These are phyloP conservation scores for Zaprionus inermis DNA, from an alignment of 1,140 invertebrate genomes.

Conservation along the genomic window DNA sequence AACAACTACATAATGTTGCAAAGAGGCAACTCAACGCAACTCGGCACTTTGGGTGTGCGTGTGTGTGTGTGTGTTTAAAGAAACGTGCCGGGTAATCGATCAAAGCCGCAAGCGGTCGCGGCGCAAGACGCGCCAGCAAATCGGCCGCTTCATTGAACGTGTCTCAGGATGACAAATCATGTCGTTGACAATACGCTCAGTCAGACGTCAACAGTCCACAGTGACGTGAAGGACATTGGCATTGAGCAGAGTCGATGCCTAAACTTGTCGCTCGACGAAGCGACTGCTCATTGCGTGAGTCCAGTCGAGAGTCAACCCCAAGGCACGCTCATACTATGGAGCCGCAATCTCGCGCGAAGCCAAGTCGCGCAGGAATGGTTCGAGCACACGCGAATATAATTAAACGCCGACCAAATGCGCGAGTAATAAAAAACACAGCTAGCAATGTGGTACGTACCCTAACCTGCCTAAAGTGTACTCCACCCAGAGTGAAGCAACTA, in stretches of 20 bases:
- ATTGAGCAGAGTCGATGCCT: slow-evolving; percentile 36
- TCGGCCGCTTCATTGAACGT: slow-evolving; percentile 47
- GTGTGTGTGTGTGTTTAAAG: slow-evolving; percentile 20
- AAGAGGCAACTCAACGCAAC: background rate
- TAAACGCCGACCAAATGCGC: slow-evolving; percentile 65
- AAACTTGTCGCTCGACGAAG: slow-evolving; percentile 16
- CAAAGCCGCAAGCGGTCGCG: slow-evolving; percentile 48
- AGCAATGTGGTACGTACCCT: background rate
- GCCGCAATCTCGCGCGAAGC: slow-evolving; percentile 30
- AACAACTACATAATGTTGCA: background rate
- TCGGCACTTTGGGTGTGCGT: slow-evolving; percentile 10
- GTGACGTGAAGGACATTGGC: slow-evolving; percentile 46
- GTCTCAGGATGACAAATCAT: slow-evolving; percentile 71
- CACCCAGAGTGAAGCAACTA: background rate
- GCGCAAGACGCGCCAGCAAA: slow-evolving; percentile 42
- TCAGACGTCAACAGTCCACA: slow-evolving; percentile 16
- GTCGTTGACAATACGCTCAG: slow-evolving; percentile 73
- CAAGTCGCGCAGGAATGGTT: slow-evolving; percentile 44
- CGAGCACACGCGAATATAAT: slow-evolving; percentile 74
- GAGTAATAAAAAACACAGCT: slow-evolving; percentile 55
- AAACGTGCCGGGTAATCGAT: slow-evolving; percentile 65
- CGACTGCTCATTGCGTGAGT: slow-evolving; percentile 35
- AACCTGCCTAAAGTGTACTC: no score
- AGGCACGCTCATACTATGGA: slow-evolving; percentile 4
- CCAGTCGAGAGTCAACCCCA: background rate